Evolutionary conservation across 1,140 invertebrate species (phyloP), one percentile per base, ranked within the genome.

Genomic region (Ostrea edulis): DNA sequence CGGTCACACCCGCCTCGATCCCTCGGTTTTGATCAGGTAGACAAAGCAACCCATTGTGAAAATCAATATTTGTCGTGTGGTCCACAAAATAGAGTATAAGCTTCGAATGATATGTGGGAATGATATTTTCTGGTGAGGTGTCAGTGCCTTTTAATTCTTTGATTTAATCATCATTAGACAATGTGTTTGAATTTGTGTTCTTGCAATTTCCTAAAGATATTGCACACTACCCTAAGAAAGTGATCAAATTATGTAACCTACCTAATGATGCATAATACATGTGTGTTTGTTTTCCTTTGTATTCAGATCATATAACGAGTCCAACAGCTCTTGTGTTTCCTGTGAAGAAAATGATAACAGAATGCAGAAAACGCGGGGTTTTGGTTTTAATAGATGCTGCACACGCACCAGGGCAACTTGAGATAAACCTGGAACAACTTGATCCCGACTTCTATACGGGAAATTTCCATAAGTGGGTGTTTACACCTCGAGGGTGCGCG

Each of bases 361-460:
- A 92, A 22, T 93, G 93, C 86, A 88, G 86, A 53, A 82, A 89
- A 9, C 85, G 91, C 51, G 88, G 88, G 0, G 90, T 91, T 14
- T n/a, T 93, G 84, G 87, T 83, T 51, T 58, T 93, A 68, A 86
- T 93, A 77, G 93, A 93, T 88, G 93, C 92, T 9, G 93, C 93
- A 7, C 93, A 93, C 82, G 84, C 88, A 17, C 90, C 92, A 17
- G 93, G 93, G 7, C 91, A 92, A 20, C 20, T 93, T 2, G 85
- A 84, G 0, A 53, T 93, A 0, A 88, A 92, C 82, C 25, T 93
- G 55, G 87, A 91, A 12, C 91, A 91, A 14, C 87, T 93, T 12
- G 86, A 87, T 20, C 91, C 90, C 0, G 93, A 93, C 71, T 89
- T 92, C 65, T 93, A 91, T 53, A 90, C 90, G 62, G 91, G 93